These are phyloP conservation scores for Macquaria australasica DNA, from an alignment of 2,113 vertebrate genomes.

Conservation along the genomic window DNA sequence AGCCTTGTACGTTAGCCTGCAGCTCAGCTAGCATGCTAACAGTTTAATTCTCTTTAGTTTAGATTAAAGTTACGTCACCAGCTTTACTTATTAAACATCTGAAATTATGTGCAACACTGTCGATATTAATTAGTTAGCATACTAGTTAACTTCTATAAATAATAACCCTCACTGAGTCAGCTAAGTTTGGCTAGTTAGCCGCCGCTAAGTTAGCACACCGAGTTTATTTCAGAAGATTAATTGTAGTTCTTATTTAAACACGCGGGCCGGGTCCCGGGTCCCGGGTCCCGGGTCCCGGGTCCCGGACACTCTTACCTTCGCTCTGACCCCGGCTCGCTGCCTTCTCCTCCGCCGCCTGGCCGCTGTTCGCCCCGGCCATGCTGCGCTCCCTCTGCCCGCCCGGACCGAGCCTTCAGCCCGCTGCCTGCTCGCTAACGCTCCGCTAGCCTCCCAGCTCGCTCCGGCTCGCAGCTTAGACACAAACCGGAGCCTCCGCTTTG, in stretches of 20 bases:
- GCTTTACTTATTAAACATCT: neutral
- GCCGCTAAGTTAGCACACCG: neutral
- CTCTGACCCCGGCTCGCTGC: slow-evolving; percentile 59
- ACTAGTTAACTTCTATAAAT: neutral
- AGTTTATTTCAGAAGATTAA: neutral
- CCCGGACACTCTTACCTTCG: slow-evolving; percentile 69
- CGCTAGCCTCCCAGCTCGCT: slow-evolving; percentile 47
- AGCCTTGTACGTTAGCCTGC: neutral
- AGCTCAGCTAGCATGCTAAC: neutral
- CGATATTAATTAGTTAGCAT: neutral
- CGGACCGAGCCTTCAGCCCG: slow-evolving; percentile 33
- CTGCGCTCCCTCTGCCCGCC: slow-evolving; percentile 51
- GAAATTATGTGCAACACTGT: rapidly evolving
- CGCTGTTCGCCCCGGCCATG: slow-evolving; percentile 70
- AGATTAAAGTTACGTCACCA: rapidly evolving
- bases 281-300: no score
- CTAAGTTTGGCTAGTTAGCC: slow-evolving; percentile 9
- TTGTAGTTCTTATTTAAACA: no score
- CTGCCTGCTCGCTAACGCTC: slow-evolving; percentile 39
- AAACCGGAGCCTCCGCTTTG: neutral
- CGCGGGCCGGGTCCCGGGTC: neutral
- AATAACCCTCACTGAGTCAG: neutral
- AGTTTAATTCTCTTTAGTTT: rapidly evolving
- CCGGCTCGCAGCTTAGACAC: neutral
- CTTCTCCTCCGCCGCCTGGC: slow-evolving; percentile 61